These are phyloP conservation scores for Phymatocera aterrima DNA, from an alignment of 2,888 invertebrate species.

Conservation along the genomic window DNA sequence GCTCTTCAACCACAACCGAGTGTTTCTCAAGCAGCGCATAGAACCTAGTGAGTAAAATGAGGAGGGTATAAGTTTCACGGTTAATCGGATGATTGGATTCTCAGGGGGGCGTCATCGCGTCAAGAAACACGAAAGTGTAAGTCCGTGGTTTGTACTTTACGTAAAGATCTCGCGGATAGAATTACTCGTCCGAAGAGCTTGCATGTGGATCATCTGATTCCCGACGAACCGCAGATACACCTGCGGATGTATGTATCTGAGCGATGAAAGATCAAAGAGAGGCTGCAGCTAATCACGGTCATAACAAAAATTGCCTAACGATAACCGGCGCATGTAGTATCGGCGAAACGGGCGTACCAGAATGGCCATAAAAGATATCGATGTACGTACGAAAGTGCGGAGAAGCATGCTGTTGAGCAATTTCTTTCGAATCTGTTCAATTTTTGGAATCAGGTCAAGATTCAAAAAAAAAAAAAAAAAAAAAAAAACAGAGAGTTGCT, in stretches of 20 bases:
- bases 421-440: too few species aligned
- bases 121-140: not conserved
- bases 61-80: not conserved
- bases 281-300: not conserved
- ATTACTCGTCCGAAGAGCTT: not conserved
- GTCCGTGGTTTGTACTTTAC: not conserved
- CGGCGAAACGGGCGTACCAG: not conserved
- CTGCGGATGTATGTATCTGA: not conserved
- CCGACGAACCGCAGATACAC: constrained; percentile 3
- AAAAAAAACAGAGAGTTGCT: not conserved
- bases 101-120: not conserved
- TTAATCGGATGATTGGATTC: not conserved
- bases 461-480: too few species aligned
- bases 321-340: not conserved
- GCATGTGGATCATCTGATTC: not conserved
- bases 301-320: not conserved
- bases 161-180: not conserved
- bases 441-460: too few species aligned
- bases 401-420: too few species aligned
- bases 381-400: too few species aligned
- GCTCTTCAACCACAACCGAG: too few species aligned
- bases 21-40: too few species aligned
- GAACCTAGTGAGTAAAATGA: not conserved
- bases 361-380: not conserved
- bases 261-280: not conserved